These are phyloP conservation scores for Falco biarmicus DNA, from an alignment of 2,797 vertebrate species.

Conservation along the genomic window DNA sequence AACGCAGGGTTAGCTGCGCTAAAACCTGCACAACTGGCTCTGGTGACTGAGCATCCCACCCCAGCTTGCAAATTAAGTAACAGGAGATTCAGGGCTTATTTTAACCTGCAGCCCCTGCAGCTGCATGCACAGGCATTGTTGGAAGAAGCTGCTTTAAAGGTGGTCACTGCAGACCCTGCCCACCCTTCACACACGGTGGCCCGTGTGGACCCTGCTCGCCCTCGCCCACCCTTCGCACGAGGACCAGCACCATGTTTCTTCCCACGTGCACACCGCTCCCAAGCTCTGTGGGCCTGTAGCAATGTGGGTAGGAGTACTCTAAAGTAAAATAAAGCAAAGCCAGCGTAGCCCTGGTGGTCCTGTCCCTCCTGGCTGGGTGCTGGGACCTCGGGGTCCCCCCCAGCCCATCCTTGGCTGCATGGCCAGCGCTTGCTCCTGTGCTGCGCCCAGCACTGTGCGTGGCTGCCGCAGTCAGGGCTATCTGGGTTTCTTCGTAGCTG, in stretches of 20 bases:
- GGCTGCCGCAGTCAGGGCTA: background rate
- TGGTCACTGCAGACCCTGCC: background rate
- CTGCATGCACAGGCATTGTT: too few relatives aligned
- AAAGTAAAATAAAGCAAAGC: background rate
- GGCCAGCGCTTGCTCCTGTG: background rate
- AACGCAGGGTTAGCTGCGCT: background rate
- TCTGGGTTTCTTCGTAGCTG: constrained; percentile 37
- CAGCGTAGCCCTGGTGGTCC: background rate
- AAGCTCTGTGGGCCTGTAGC: background rate
- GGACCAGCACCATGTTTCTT: background rate
- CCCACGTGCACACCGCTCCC: background rate
- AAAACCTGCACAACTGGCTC: background rate
- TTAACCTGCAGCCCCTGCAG: background rate
- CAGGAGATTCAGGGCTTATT: background rate
- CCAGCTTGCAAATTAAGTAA: too few relatives aligned
- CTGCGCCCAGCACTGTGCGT: fast-evolving
- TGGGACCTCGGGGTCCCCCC: background rate
- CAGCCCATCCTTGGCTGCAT: fast-evolving
- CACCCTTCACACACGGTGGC: background rate
- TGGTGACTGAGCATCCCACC: background rate
- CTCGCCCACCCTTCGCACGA: background rate
- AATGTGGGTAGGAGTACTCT: background rate
- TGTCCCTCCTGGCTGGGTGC: background rate
- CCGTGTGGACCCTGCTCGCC: background rate
- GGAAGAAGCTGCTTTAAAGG: background rate